Percentiles rank a stretch among this genome's conserved stretches.
phyloP scores from a whole-genome alignment of 1,140 invertebrate genomes.

The Magallana angulata region DNA sequence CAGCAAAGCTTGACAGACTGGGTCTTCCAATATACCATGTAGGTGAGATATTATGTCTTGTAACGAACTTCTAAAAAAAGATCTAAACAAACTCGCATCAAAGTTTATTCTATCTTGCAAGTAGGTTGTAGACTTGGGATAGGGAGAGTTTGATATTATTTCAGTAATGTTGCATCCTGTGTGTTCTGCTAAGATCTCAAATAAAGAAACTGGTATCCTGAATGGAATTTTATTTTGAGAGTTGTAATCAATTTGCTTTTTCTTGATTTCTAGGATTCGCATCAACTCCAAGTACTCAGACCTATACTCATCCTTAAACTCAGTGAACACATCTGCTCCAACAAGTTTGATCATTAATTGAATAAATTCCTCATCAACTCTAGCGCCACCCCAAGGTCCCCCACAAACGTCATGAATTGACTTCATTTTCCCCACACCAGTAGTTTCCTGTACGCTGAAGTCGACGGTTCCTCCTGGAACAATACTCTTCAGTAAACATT shows the following conservation, averaged over 20 bases:
- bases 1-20: not conserved
- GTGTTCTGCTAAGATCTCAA: conserved; percentile 13
- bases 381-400: conserved; percentile 62
- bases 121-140: not conserved
- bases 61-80: conserved; percentile 37
- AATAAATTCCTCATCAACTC: conserved; percentile 58
- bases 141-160: not conserved
- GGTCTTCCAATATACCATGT: conserved; percentile 27
- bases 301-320: not conserved
- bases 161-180: not conserved
- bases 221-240: not conserved
- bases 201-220: not conserved
- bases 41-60: conserved; percentile 37
- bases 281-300: conserved; percentile 42
- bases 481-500: not conserved
- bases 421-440: conserved; percentile 44
- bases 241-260: conserved; percentile 10
- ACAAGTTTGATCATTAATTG: conserved; percentile 52
- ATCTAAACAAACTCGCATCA: conserved; percentile 33
- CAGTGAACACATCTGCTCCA: conserved; percentile 42
- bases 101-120: conserved; percentile 36
- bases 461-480: conserved; percentile 64
- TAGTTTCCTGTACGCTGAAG: conserved; percentile 56
- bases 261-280: conserved; percentile 47
- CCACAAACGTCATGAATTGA: conserved; percentile 58